Evolutionary conservation across 2,888 invertebrate genomes (phyloP).

Genomic region (Eudasyphora cyanicolor): DNA sequence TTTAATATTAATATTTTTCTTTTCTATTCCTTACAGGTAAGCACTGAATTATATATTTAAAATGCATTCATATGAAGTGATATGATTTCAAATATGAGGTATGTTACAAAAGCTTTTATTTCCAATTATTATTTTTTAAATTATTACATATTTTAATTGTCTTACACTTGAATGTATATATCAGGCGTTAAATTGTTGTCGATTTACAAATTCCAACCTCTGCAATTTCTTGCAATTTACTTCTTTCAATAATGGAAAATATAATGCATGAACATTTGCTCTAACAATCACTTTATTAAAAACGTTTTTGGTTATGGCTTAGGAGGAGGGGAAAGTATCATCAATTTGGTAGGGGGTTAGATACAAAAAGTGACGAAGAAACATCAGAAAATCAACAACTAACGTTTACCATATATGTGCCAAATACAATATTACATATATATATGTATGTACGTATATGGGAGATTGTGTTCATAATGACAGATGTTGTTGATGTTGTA

Average conservation of each 20-base stretch:
- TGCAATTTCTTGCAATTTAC: not conserved
- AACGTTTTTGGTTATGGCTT: not conserved
- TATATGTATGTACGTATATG: not conserved
- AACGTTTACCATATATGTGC: no score
- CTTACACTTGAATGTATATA: no score
- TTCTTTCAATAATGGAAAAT: not conserved
- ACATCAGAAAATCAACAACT: not conserved
- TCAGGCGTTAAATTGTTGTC: not conserved
- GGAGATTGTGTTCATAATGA: constrained; percentile 28
- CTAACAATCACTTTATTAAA: not conserved
- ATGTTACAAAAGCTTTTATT: no score
- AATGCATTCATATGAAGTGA: no score
- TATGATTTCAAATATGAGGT: no score
- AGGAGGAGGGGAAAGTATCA: not conserved
- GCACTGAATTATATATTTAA: no score
- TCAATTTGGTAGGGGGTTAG: not conserved
- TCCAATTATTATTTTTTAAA: no score
- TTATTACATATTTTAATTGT: no score
- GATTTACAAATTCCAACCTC: not conserved
- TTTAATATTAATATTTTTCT: no score
- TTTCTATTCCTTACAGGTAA: no score
- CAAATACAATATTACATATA: not conserved
- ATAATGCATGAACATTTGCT: not conserved
- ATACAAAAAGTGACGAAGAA: not conserved
- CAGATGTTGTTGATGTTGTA: constrained; percentile 50